A percentile compares a stretch with the other conserved stretches of the same genome.
These are phyloP conservation scores for Microtus oregoni DNA, from an alignment of 2,113 vertebrate genomes.

Conservation along the genomic window DNA sequence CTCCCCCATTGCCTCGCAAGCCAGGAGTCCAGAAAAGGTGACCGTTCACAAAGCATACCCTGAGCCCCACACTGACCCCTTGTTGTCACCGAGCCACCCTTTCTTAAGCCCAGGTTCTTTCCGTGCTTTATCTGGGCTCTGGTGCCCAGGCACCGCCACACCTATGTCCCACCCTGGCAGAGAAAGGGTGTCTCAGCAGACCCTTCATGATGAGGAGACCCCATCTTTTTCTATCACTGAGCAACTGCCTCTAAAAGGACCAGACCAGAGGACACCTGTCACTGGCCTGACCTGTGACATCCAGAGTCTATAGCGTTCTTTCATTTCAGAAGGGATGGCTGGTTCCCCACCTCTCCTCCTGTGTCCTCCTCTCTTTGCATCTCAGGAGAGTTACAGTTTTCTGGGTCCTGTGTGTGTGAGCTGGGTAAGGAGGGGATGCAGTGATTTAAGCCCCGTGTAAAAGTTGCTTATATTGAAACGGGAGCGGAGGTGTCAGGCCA, in stretches of 20 bases:
- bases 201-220: neutral
- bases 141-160: fast-evolving
- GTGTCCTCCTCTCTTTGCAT: neutral
- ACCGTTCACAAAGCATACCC: fast-evolving
- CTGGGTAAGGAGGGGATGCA: neutral
- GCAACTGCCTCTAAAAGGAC: neutral
- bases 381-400: neutral
- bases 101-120: neutral
- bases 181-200: neutral
- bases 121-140: fast-evolving
- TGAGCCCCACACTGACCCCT: neutral
- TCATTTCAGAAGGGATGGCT: neutral
- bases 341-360: neutral
- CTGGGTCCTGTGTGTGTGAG: neutral
- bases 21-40: fast-evolving
- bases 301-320: neutral
- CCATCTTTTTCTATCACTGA: fast-evolving
- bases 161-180: fast-evolving
- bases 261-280: no score
- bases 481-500: neutral
- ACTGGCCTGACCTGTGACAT: fast-evolving
- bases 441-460: neutral
- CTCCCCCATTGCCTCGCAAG: neutral
- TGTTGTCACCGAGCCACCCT: fast-evolving
- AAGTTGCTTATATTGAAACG: neutral